Evolutionary conservation across 2,797 vertebrate species (phyloP).

Genomic region (Carcharodon carcharias): DNA sequence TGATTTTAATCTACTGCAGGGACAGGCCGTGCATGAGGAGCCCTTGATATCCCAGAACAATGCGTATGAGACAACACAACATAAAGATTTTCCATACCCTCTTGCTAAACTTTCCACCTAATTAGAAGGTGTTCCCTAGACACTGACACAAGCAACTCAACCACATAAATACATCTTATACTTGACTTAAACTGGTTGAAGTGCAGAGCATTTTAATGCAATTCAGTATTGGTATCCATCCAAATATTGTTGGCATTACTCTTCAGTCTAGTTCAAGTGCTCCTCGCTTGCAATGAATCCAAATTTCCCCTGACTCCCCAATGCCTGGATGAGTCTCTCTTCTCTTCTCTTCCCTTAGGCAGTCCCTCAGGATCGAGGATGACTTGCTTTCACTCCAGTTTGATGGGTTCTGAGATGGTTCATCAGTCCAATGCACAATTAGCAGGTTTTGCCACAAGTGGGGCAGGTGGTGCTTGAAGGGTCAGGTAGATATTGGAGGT

Average conservation of each 20-base stretch:
- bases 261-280: background rate
- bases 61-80: background rate
- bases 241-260: background rate
- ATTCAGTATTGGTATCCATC: background rate
- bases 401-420: too few relatives aligned
- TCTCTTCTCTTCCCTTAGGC: too few relatives aligned
- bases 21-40: background rate
- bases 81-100: background rate
- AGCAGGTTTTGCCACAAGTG: too few relatives aligned
- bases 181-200: background rate
- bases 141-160: background rate
- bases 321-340: too few relatives aligned
- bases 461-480: too few relatives aligned
- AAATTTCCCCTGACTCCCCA: background rate
- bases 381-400: too few relatives aligned
- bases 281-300: background rate
- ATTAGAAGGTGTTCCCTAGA: background rate
- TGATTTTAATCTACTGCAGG: background rate
- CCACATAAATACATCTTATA: background rate
- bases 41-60: background rate
- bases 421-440: too few relatives aligned
- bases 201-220: background rate
- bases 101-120: background rate
- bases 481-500: too few relatives aligned
- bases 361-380: too few relatives aligned